Conservation (phyloP, 2,113 vertebrate species). For the Agapornis roseicollis region DNA sequence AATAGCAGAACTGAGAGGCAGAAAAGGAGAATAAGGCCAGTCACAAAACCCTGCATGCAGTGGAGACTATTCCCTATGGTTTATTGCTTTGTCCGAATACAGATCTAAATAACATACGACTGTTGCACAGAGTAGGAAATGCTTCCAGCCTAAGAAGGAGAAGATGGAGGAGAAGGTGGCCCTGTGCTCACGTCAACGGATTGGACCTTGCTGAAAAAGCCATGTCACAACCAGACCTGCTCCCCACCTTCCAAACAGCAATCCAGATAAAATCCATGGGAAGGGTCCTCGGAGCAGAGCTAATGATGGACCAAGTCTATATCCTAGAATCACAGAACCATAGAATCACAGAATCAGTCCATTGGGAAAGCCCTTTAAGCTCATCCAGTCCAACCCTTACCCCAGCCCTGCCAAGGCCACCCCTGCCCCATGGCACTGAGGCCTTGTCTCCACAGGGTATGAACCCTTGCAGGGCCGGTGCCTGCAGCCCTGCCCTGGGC, state of each 20-base stretch:
- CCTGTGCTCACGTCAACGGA: neutral
- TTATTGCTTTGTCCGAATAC: neutral
- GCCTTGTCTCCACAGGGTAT: neutral
- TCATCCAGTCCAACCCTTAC: neutral
- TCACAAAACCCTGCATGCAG: neutral
- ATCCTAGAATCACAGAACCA: neutral
- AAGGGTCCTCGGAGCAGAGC: neutral
- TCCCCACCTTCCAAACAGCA: neutral
- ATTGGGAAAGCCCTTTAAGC: neutral
- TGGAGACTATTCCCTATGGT: neutral
- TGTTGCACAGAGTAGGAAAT: neutral
- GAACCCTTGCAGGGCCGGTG: neutral
- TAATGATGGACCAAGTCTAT: rapidly evolving
- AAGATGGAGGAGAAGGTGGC: neutral
- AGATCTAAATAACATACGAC: neutral
- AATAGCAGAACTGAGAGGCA: neutral
- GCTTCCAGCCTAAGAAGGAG: neutral
- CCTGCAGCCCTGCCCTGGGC: neutral
- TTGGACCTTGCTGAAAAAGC: neutral
- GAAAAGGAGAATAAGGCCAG: neutral
- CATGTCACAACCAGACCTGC: neutral
- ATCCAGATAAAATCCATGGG: neutral
- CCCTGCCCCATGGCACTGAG: neutral
- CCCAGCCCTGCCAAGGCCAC: neutral
- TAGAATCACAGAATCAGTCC: too few species aligned